phyloP scores from a whole-genome alignment of 2,888 invertebrate genomes.

The Trachelus iudaicus region DNA sequence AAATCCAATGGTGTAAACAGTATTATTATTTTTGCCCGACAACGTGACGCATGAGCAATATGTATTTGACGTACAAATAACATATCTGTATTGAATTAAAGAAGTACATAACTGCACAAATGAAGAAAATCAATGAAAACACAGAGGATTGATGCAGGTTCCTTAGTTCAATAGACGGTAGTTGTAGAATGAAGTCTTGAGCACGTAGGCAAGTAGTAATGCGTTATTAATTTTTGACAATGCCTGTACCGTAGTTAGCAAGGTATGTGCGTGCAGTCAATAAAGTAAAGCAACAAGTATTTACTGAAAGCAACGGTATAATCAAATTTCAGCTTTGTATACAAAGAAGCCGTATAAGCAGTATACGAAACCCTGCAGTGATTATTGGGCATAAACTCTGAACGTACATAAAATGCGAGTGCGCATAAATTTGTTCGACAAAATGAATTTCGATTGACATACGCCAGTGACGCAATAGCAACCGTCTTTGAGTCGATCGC shows the following conservation, averaged over 20 bases:
- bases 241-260: neutral
- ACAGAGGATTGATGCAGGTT: neutral
- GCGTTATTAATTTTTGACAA: neutral
- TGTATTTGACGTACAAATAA: neutral
- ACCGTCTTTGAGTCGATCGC: neutral
- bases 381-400: neutral
- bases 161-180: neutral
- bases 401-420: neutral
- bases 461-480: neutral
- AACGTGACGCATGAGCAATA: neutral
- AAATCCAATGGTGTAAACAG: neutral
- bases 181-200: neutral
- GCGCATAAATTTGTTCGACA: neutral
- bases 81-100: neutral
- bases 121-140: neutral
- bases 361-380: neutral
- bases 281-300: neutral
- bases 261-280: neutral
- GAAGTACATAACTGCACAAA: neutral
- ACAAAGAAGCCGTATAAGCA: neutral
- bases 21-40: neutral
- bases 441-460: neutral
- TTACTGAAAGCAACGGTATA: neutral
- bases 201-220: neutral
- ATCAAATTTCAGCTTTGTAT: neutral